A percentile compares a stretch with the other conserved stretches of the same genome.
phyloP scores from a whole-genome alignment of 2,113 vertebrate species.

The Rhabdornis inornatus region DNA sequence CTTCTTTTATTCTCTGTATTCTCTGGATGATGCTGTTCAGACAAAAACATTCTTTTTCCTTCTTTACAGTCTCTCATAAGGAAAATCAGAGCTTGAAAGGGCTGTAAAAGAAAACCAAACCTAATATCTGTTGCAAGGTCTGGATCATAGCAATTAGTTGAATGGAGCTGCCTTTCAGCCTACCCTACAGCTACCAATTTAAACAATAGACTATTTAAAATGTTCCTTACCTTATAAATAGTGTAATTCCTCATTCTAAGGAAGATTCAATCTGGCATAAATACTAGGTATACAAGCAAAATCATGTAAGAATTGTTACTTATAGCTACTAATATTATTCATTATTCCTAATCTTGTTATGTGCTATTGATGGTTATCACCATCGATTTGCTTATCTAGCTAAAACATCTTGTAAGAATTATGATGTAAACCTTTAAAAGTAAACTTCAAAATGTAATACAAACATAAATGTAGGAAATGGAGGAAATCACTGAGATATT shows the following conservation, averaged over 20 bases:
- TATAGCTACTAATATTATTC: neutral
- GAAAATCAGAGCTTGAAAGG: neutral
- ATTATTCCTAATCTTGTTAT: neutral
- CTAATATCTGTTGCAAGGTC: constrained; percentile 59
- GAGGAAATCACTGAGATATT: neutral
- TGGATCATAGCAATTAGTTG: constrained; percentile 64
- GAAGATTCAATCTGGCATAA: constrained; percentile 19
- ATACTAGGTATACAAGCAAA: neutral
- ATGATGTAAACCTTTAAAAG: neutral
- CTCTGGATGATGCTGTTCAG: neutral
- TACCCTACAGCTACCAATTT: constrained; percentile 43
- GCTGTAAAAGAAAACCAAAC: constrained; percentile 48
- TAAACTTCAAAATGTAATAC: neutral
- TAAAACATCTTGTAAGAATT: neutral
- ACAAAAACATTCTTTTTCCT: neutral
- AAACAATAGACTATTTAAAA: constrained; percentile 62
- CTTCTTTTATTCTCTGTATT: neutral
- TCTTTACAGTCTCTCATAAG: neutral
- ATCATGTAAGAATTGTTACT: neutral
- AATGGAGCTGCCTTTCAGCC: constrained; percentile 32
- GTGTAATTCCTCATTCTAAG: constrained; percentile 49
- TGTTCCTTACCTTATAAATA: constrained; percentile 40
- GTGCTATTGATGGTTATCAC: neutral
- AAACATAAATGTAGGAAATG: neutral
- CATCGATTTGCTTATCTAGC: neutral